Base-by-base conservation (phyloP, 2,888 invertebrate species). In the Venustoraphidia nigricollis region DNA sequence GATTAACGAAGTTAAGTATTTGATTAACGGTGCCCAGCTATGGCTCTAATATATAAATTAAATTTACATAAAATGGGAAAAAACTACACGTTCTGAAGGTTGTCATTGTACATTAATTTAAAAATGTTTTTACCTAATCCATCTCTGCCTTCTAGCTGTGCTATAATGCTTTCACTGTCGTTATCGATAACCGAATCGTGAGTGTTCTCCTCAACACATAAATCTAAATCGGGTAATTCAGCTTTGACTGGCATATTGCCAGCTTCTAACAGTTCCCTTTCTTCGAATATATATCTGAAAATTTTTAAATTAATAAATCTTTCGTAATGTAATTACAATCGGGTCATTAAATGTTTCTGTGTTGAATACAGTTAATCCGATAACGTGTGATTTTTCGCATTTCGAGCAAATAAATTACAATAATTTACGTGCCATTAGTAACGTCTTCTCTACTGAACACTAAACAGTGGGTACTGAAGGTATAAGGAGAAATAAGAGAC, bases 241-340 rank as follows among this genome's bases (percentile, higher is more conserved):
- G 59, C 47, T 52, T 59, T 58, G 45, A 59, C 52, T 41, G 38
- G 39, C 9, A 36, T 41, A 41, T 45, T 42, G 36, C 34, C 17
- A 41, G 34, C 58, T 53, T 60, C 61, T 6, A 55, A 53, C 56
- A 63, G 58, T 52, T 59, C 60, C 17, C 61, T 58, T 27, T 62
- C 61, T 47, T 62, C 59, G 36, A 63, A 52, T 45, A 59, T 53
- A 48, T 55, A 62, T 45, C 62, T 62, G 46, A 39, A 57, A 55
- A 47, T 48, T 13, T 11, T 44, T 40, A 14, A 44, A 8, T 27
- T 27, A 27, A 27, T 6, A 11, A 27, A 34, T 11, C 17, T 5
- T n/a, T 35, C 8, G n/a, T 10, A 40, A 27, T 27, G 41, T 46
- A 34, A 35, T 46, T 9, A 40, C 13, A n/a, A 17, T 41, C 10